Base-by-base conservation (phyloP, 2,888 invertebrate genomes). In the Mechanitis messenoides region DNA sequence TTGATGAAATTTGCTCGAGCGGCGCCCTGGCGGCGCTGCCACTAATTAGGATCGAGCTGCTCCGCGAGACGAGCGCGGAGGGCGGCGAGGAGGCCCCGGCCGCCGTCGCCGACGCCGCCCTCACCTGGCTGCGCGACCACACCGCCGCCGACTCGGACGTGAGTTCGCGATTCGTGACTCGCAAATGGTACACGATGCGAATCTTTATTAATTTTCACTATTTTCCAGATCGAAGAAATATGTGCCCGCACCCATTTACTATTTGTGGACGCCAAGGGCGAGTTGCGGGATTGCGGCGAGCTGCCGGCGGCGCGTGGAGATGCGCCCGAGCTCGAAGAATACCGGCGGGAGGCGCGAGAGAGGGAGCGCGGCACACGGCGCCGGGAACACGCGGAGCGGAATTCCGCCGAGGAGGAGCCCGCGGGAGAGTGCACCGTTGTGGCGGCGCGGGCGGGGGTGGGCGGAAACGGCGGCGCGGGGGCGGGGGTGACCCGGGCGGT, bases 281-380 rank as follows among this genome's bases (percentile, higher is more conserved):
- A 92, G 46, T 90, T 96, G 69, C 94, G 95, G 72, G 96, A 96
- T 87, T 96, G 95, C 85, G 92, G 93, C 65, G 94, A 95, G 76
- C 89, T 95, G 74, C 95, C 95, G 6, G 84, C 87, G 31, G 88
- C 90, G 31, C 73, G 78, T 62, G 93, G 92, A 65, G 94, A 95
- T 80, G 94, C 94, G 35, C 95, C 95, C 75, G 92, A 95, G 67
- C 93, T 96, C 46, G 93, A 93, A 77, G 95, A 95, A 83, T 95
- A 95, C 85, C 94, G 95, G 75, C 90, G 92, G 69, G 66, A 75
- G 72, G 73, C 73, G 75, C 47, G 63, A 64, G 70, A 69, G 62
- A 63, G 63, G 42, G 68, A 70, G 62, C 64, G 70, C 50, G 67
- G 63, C 31, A 63, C 66, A 63, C 68, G 62, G 76, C 80, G 46